Evolutionary conservation across 2,888 invertebrate species (phyloP), one percentile per base, ranked within the genome.

Genomic region (Pherbina coryleti): DNA sequence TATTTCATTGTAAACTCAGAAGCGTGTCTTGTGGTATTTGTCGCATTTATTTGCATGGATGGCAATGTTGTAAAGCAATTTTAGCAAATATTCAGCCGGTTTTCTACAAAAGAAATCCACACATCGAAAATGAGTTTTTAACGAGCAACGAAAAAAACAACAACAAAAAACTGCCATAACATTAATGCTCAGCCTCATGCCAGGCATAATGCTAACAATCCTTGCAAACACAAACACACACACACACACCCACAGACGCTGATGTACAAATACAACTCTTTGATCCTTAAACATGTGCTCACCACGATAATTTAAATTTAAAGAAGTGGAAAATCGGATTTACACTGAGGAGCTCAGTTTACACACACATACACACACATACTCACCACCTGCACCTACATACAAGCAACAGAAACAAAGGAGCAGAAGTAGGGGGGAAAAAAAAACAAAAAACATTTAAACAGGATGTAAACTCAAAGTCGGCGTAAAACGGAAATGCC

Each of bases 401-500:
- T 28, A 60, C 25, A 25, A 22, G 28, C 11, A 60, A 25, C 60
- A 22, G 28, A 60, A 60, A 60, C 25, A 60, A 60, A 60, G 28
- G 11, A 25, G 11, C 8, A 60, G 25, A 14, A 3, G 8, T 5
- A 57, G 14, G 28, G 17, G 28, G 25, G 2, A 28, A 28, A 60
- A 60, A 60, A 22, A 60, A 28, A 28, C 4, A 60, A 60, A 60
- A 28, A 28, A 22, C 11, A 70, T 70, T 67, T 37, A 60, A 60
- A 60, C 31, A 64, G 34, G 64, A 34, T 34, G n/a, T 37, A 44
- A n/a, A 28, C 19, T 71, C 34, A 37, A 53, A 34, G 55, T 71
- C 55, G 31, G 25, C 55, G 34, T 57, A 71, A 71, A 73, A 62
- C 37, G 62, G 62, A 73, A 73, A 62, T 28, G 25, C 60, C 34